Evolutionary conservation across 2,797 vertebrate species (phyloP), one percentile per base, ranked within the genome.

Genomic region (Bryconaethiops microstoma): DNA sequence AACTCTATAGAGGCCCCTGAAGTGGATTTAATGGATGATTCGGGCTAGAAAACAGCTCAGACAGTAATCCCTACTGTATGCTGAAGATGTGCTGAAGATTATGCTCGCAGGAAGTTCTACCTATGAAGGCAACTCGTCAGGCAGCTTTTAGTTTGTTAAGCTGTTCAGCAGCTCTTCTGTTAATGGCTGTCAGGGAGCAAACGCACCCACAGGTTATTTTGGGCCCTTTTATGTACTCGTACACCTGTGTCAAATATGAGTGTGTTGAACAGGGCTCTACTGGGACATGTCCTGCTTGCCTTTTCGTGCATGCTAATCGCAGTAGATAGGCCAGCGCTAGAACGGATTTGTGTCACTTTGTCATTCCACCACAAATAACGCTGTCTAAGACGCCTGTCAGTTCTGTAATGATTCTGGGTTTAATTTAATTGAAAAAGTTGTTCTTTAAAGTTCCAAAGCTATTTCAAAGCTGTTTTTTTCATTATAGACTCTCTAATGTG

Each of bases 61-160:
- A 48, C 39, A 14, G n/a, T 68, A 68, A 68, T 68, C 65, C 65
- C 40, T 45, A 19, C 65, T 68, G 57, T 72, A 29, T 60, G 42
- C 63, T 72, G 62, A 64, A 64, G 29, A 64, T 79, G 25, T 40
- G 17, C 68, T 72, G 57, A 50, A 62, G 48, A 72, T 48, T 39
- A 39, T 35, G n/a, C 23, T 63, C 77, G 6, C 14, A 0, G 25
- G 23, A 42, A 4, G 16, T 8, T 67, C 63, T 39, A 14, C 13
- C 63, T 40, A 7, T 65, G 13, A 65, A 12, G 0, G n/a, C 39
- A 1, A 19, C 64, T 42, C 65, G 12, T 48, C 19, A 39, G 48
- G 54, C 54, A 0, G 39, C 17, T 35, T 13, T 70, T 2, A 57
- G 6, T 21, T 19, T 2, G 0, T n/a, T 77, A 42, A 42, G 35